These are phyloP conservation scores for Apomyelois bistriatella DNA, from an alignment of 2,888 invertebrate genomes.

Conservation along the genomic window DNA sequence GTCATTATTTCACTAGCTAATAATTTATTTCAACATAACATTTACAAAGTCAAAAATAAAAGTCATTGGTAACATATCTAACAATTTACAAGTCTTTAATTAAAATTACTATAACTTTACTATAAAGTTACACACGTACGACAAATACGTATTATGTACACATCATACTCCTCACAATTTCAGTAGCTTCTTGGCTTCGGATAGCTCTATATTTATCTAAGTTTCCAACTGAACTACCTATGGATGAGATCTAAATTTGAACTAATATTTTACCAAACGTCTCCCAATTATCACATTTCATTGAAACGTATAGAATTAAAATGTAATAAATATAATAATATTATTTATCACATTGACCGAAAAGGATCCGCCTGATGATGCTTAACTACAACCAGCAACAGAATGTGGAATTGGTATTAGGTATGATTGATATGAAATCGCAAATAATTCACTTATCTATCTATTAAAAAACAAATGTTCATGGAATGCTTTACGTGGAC, in stretches of 20 bases:
- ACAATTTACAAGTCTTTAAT: conserved; percentile 60
- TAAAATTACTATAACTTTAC: conserved; percentile 30
- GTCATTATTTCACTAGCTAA: not conserved
- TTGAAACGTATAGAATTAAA: conserved; percentile 52
- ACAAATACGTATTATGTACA: conserved; percentile 26
- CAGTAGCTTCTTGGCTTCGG: conserved; percentile 75
- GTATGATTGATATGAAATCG: not conserved
- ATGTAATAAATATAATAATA: conserved; percentile 40
- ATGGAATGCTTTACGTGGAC: conserved; percentile 16
- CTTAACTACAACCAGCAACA: conserved; percentile 37
- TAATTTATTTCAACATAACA: conserved; percentile 24
- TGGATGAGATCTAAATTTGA: conserved; percentile 78
- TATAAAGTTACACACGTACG: conserved; percentile 17
- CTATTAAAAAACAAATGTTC: conserved; percentile 11
- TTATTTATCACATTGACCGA: conserved; percentile 30
- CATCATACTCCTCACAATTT: conserved; percentile 47
- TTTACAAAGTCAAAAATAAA: conserved; percentile 55
- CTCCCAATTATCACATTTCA: conserved; percentile 67
- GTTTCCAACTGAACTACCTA: conserved; percentile 69
- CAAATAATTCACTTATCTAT: conserved; percentile 7
- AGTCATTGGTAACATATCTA: conserved; percentile 77
- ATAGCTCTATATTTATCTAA: conserved; percentile 66
- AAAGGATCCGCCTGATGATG: conserved; percentile 36
- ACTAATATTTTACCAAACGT: conserved; percentile 70
- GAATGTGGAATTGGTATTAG: conserved; percentile 8